A percentile compares a stretch with the other conserved stretches of the same genome.
Evolutionary conservation across 2,888 invertebrate genomes (phyloP).

Genomic region (Apodemia hepburni): DNA sequence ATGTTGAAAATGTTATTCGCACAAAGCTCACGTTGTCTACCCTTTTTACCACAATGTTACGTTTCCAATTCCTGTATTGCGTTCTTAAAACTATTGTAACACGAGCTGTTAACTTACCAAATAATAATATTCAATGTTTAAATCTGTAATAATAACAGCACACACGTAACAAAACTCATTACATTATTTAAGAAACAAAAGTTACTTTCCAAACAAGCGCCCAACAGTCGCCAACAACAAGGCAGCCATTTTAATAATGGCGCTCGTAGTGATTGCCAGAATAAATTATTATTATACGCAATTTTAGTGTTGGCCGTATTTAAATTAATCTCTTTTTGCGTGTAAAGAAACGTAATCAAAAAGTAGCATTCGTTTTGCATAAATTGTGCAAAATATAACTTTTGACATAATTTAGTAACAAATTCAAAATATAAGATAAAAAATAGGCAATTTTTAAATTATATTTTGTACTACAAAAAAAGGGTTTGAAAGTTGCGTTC

Average conservation of each 20-base stretch:
- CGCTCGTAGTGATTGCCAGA: slow-evolving; percentile 41
- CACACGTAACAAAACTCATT: slow-evolving; percentile 51
- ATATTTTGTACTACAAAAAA: neutral
- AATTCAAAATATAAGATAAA: neutral
- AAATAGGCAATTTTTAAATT: neutral
- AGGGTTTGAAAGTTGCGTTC: slow-evolving; percentile 47
- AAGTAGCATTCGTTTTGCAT: neutral
- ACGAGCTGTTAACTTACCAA: slow-evolving; percentile 43
- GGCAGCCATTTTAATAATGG: slow-evolving; percentile 74
- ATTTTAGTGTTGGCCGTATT: slow-evolving; percentile 27
- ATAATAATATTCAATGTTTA: slow-evolving; percentile 42
- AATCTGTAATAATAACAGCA: slow-evolving; percentile 39
- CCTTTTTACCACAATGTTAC: slow-evolving; percentile 27
- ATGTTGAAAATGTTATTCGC: neutral
- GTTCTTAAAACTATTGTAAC: neutral
- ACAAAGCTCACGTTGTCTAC: slow-evolving; percentile 54
- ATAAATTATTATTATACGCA: slow-evolving; percentile 16
- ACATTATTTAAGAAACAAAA: slow-evolving; percentile 62
- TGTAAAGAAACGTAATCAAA: neutral
- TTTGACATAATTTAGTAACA: neutral
- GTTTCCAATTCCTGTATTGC: slow-evolving; percentile 24
- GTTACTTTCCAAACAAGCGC: slow-evolving; percentile 70
- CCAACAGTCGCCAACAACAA: slow-evolving; percentile 76
- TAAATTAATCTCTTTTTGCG: slow-evolving; percentile 12
- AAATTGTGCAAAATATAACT: neutral